phyloP scores from a whole-genome alignment of 2,113 vertebrate species.

The Athene noctua region DNA sequence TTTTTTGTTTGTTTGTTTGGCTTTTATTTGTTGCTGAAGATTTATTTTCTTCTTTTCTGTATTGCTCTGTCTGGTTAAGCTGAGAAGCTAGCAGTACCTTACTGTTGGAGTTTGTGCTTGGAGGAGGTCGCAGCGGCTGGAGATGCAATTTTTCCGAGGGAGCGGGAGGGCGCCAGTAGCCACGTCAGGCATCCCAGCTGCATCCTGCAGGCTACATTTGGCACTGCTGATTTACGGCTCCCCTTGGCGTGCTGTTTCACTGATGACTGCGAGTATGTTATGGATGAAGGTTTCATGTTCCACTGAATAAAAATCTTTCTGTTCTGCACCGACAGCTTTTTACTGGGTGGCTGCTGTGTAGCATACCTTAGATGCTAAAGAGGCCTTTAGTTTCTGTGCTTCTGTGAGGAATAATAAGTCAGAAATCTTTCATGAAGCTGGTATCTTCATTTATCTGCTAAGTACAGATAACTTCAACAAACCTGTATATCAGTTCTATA shows the following conservation, averaged over 20 bases:
- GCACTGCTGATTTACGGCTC: not conserved
- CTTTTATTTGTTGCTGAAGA: not conserved
- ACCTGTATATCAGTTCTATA: not conserved
- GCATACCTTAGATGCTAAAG: not conserved
- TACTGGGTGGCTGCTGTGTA: not conserved
- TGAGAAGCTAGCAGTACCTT: not conserved
- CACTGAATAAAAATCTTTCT: not conserved
- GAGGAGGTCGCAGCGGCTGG: not conserved
- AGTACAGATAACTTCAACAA: not conserved
- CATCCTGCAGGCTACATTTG: not conserved
- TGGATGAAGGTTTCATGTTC: not conserved
- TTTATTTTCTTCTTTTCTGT: not conserved
- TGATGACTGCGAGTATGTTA: not conserved
- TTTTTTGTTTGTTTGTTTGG: not conserved
- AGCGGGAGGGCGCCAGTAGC: not conserved
- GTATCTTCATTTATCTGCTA: not conserved
- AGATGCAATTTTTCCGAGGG: not conserved
- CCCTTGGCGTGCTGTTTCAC: not conserved
- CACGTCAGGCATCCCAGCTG: accelerated
- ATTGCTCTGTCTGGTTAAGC: not conserved
- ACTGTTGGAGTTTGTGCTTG: not conserved
- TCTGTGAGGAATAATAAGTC: not conserved
- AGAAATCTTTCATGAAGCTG: not conserved
- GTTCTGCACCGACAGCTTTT: not conserved
- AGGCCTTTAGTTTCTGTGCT: not conserved